phyloP scores from a whole-genome alignment of 2,888 invertebrate species.

The Agriopis aurantiaria region DNA sequence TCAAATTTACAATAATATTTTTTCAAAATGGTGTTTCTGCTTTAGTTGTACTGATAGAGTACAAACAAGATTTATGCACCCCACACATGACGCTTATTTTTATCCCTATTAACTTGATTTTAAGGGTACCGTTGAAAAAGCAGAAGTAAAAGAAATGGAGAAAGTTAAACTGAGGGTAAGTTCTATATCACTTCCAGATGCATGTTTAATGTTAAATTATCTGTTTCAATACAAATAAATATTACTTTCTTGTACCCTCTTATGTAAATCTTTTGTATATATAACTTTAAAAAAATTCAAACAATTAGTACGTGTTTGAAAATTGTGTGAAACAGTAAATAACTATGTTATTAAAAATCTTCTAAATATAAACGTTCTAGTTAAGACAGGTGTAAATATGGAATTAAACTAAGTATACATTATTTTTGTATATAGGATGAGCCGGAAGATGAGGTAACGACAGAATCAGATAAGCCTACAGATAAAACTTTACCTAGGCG shows the following conservation, averaged over 20 bases:
- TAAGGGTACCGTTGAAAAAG: conserved; percentile 76
- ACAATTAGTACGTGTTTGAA: conserved; percentile 57
- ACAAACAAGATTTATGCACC: conserved; percentile 45
- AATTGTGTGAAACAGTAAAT: conserved; percentile 64
- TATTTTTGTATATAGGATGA: conserved; percentile 79
- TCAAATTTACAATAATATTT: no score
- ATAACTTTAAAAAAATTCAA: conserved; percentile 56
- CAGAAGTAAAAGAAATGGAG: conserved; percentile 68
- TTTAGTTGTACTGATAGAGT: conserved; percentile 23
- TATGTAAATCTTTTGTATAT: conserved; percentile 58
- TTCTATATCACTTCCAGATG: conserved; percentile 47
- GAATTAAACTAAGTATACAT: conserved; percentile 36
- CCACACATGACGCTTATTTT: conserved; percentile 65
- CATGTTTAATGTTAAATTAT: conserved; percentile 44
- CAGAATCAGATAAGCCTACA: conserved; percentile 68
- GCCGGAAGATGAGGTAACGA: conserved; percentile 64
- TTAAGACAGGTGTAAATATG: conserved; percentile 39
- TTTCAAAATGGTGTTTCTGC: conserved; percentile 32
- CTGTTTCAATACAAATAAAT: conserved; percentile 33
- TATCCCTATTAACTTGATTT: conserved; percentile 68
- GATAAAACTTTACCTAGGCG: conserved; percentile 76
- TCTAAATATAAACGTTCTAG: not conserved
- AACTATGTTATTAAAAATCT: conserved; percentile 50
- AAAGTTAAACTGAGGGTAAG: conserved; percentile 82
- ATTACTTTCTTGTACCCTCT: conserved; percentile 43